Base-by-base conservation (phyloP, 2,888 invertebrate species). In the Drosophila cracens region DNA sequence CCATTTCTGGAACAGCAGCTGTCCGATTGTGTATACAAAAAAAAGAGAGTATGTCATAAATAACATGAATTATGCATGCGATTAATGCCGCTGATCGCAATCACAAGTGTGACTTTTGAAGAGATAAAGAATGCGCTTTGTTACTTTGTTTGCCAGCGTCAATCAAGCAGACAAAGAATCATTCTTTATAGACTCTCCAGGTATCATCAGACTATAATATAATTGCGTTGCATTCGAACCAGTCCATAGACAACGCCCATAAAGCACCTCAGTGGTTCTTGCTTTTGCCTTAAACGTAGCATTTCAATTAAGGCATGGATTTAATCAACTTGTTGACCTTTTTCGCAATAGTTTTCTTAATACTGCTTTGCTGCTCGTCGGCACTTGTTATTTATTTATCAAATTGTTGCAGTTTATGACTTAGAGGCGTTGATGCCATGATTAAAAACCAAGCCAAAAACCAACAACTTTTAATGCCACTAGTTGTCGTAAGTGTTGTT, bases 321-420 rank as follows among this genome's bases (percentile, higher is more conserved):
- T 73, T 54, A 48, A 61, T 52, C 69, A 70, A 82, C 87, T 83
- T 79, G 83, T 87, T 84, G 85, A 87, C 87, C 84, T 84, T 87
- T 84, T 72, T 36, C 67, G 65, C 58, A 62, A 58, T 60, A 6
- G 27, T 51, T 6, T 53, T 27, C 68, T 76, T 68, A 74, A 70
- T 70, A 81, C 61, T 79, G 79, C 53, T 33, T 62, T 64, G 46
- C 46, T 63, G 68, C 76, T 83, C 73, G 61, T 46, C 43, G 67
- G 59, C 69, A 74, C 59, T 74, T 59, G 65, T 69, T 52, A 11
- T 31, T 29, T 53, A 69, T 67, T 68, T 52, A 4, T 69, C 25
- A 66, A 70, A 75, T 70, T 62, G 54, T 54, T 63, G 59, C 64
- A 49, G 61, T 68, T 82, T 79, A 82, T 56, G 81, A 74, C 74